Conservation (phyloP, 2,888 invertebrate genomes). For the Eupithecia exiguata region DNA sequence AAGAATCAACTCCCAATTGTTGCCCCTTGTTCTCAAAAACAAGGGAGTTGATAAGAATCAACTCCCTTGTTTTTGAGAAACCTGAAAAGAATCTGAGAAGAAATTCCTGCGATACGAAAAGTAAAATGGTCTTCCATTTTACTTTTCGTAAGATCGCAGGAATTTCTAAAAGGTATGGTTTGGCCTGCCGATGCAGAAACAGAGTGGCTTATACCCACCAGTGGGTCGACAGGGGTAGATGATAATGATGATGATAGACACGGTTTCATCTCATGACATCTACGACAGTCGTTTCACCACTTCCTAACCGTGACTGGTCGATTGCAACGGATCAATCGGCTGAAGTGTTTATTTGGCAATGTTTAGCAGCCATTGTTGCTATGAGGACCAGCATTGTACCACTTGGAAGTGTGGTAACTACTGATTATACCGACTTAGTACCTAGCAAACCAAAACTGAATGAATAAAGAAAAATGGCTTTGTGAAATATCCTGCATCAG, state of each 20-base stretch:
- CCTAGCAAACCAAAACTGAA: background rate
- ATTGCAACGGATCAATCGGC: conserved; percentile 5
- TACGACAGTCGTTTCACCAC: background rate
- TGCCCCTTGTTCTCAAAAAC: too few relatives aligned
- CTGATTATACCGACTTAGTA: background rate
- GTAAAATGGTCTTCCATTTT: too few relatives aligned
- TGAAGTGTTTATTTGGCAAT: conserved; percentile 16
- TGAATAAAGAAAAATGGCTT: background rate
- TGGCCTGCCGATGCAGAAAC: too few relatives aligned
- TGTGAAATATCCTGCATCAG: background rate
- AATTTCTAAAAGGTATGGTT: background rate
- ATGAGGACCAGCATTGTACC: background rate
- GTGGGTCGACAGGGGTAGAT: too few relatives aligned
- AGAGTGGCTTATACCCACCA: background rate
- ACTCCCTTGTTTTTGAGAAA: too few relatives aligned
- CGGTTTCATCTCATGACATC: conserved; percentile 4
- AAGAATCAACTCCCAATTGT: too few relatives aligned
- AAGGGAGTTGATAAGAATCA: too few relatives aligned
- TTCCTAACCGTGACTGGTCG: conserved; percentile 5
- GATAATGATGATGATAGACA: background rate
- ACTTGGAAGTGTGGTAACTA: conserved; percentile 4
- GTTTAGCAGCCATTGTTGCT: conserved; percentile 3
- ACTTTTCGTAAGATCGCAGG: background rate
- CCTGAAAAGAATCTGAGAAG: too few relatives aligned
- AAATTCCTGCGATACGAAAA: too few relatives aligned